A percentile compares a stretch with the other conserved stretches of the same genome.
Evolutionary conservation across 2,113 vertebrate genomes (phyloP).

Genomic region (Podarcis cretensis): DNA sequence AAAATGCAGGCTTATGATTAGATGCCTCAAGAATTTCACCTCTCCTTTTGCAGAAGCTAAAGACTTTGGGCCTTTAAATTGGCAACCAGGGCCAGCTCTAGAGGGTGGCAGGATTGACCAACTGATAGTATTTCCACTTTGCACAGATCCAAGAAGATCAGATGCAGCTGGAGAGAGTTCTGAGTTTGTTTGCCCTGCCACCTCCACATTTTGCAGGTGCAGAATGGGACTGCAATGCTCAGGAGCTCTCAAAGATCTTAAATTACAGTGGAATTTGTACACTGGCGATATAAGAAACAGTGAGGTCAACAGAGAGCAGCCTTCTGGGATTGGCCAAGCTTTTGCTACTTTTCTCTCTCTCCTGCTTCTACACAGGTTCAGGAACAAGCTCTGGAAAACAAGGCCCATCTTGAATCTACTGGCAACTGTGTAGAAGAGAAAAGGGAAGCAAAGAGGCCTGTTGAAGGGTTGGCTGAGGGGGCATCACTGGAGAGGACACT

Average conservation of each 20-base stretch:
- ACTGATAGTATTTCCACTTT: not conserved
- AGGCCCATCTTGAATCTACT: slow-evolving; percentile 44
- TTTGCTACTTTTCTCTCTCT: not conserved
- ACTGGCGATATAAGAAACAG: not conserved
- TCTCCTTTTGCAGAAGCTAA: not conserved
- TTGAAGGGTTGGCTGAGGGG: slow-evolving; percentile 74
- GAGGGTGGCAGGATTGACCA: not conserved
- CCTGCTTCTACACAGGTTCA: slow-evolving; percentile 73
- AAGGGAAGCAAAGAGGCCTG: slow-evolving; percentile 28
- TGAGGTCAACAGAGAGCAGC: not conserved
- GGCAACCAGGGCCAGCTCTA: not conserved
- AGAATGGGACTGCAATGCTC: not conserved
- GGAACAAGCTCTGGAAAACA: slow-evolving; percentile 83
- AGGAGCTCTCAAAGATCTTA: not conserved
- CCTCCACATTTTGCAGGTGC: fast-evolving
- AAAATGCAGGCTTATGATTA: no score
- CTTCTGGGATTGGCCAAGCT: not conserved
- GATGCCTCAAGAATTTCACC: no score
- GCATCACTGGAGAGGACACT: slow-evolving; percentile 87
- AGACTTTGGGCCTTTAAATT: not conserved
- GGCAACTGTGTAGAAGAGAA: not conserved
- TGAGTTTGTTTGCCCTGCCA: not conserved
- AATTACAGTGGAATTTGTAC: no score
- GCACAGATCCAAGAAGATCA: not conserved
- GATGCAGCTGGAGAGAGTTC: not conserved